Percentiles rank a stretch among this genome's conserved stretches.
These are phyloP conservation scores for Lasaia peninsularis DNA, from an alignment of 1,140 invertebrate species.

Conservation along the genomic window DNA sequence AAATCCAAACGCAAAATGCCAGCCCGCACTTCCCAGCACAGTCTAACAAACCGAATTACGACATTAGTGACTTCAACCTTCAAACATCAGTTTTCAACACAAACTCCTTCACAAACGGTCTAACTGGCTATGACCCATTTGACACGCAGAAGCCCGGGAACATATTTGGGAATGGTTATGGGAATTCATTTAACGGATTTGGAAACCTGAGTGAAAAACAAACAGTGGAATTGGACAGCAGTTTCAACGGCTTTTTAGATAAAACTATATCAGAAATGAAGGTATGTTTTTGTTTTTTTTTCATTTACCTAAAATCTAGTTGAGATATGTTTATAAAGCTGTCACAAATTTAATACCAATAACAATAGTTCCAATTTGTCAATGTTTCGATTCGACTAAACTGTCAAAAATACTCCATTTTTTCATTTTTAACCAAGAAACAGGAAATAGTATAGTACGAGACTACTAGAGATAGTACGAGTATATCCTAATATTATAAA, in stretches of 20 bases:
- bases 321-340: too few species aligned
- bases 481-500: too few species aligned
- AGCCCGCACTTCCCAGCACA: conserved; percentile 17
- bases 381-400: too few species aligned
- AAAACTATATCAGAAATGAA: conserved; percentile 90
- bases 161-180: conserved; percentile 66
- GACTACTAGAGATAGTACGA: too few species aligned
- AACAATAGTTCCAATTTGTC: too few species aligned
- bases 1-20: conserved; percentile 25
- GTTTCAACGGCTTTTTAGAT: conserved; percentile 84
- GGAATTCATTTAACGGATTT: conserved; percentile 63
- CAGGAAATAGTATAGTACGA: too few species aligned
- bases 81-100: conserved; percentile 65
- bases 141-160: conserved; percentile 85
- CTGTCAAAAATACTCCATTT: too few species aligned
- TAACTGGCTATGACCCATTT: conserved; percentile 81
- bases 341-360: too few species aligned
- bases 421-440: too few species aligned
- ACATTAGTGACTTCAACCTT: conserved; percentile 69
- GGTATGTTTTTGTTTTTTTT: conserved; percentile 63
- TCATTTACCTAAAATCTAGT: conserved; percentile 5
- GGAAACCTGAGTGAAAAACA: conserved; percentile 70
- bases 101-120: conserved; percentile 57
- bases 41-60: conserved; percentile 60
- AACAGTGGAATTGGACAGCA: conserved; percentile 64